Evolutionary conservation across 1,140 invertebrate genomes (phyloP).

Genomic region (Adelges cooleyi): DNA sequence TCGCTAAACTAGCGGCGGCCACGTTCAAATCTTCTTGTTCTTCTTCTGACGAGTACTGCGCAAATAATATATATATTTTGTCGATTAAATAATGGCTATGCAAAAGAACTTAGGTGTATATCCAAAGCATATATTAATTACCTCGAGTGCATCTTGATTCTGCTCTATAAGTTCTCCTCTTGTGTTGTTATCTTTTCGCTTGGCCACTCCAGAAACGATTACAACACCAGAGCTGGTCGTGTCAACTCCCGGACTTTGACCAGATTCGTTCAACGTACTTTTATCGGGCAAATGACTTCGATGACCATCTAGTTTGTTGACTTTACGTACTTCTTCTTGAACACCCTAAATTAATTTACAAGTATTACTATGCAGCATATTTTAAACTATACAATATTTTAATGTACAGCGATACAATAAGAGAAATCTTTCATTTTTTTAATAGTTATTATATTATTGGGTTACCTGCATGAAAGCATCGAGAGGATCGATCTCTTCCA

Average conservation of each 20-base stretch:
- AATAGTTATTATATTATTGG: constrained; percentile 32
- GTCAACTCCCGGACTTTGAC: constrained; percentile 22
- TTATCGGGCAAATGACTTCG: constrained; percentile 33
- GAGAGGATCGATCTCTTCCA: constrained; percentile 82
- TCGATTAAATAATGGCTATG: no score
- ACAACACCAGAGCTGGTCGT: constrained; percentile 46
- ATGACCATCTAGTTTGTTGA: constrained; percentile 61
- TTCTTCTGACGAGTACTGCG: constrained; percentile 91
- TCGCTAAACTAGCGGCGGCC: constrained; percentile 75
- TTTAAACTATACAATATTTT: no score
- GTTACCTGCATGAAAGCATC: constrained; percentile 91
- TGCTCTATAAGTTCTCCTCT: constrained; percentile 90
- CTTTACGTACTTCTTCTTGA: constrained; percentile 80
- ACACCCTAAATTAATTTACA: constrained; percentile 44
- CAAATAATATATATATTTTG: no score
- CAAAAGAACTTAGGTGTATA: no score
- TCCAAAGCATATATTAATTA: no score
- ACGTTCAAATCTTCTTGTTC: constrained; percentile 89
- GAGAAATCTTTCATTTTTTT: no score
- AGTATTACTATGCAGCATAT: not conserved
- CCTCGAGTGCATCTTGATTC: constrained; percentile 89
- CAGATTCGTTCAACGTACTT: constrained; percentile 30
- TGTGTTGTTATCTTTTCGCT: constrained; percentile 67
- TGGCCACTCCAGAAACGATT: constrained; percentile 82
- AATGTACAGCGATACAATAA: not conserved